Base-by-base conservation (phyloP, 1,140 invertebrate species). In the Notospermus geniculatus region DNA sequence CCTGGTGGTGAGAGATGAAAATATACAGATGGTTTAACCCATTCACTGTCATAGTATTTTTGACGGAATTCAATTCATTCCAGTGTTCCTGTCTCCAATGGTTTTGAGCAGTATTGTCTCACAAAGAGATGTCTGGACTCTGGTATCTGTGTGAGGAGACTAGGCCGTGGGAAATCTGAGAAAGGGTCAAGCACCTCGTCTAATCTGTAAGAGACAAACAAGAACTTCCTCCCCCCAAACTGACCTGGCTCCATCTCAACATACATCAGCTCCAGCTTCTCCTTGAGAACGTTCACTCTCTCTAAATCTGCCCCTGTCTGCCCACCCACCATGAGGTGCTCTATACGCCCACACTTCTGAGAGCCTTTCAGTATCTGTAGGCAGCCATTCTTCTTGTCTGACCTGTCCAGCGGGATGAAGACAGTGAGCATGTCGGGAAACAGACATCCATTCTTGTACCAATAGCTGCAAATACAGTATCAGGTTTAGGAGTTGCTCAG, bases 381-480 rank as follows among this genome's bases (percentile, higher is more conserved):
- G 61, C 77, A 78, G 0, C 78, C 76, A 60, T 80, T 80, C 15
- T 63, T 60, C 45, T 71, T 68, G 15, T 63, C 62, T 56, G 73
- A 77, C 54, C 63, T 70, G 56, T 80, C 78, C 15, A 79, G 50
- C 1, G 78, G 68, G 39, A 79, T 70, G 55, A 78, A 78, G 11
- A 73, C 74, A 0, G 76, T 79, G 57, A 76, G 57, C 69, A 78
- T 68, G 57, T 80, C 69, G 2, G 78, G 78, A 55, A 73, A 74
- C 23, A 80, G 63, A 54, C 70, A 72, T 39, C 75, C 76, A 64
- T 80, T 79, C 41, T 74, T 72, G 64, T 79, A 79, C 77, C 77
- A 79, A 57, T 79, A 79, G 2, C 77, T 79, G 55, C 17, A 57
- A 46, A 46, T 15, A 25, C 4, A 28, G 25, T n/a, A n/a, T n/a